Percentiles rank a stretch among this genome's conserved stretches.
Evolutionary conservation across 30 jellyfish, hydroid and myxozoan genomes (phyloP).

Genomic region (Mastigias papua): DNA sequence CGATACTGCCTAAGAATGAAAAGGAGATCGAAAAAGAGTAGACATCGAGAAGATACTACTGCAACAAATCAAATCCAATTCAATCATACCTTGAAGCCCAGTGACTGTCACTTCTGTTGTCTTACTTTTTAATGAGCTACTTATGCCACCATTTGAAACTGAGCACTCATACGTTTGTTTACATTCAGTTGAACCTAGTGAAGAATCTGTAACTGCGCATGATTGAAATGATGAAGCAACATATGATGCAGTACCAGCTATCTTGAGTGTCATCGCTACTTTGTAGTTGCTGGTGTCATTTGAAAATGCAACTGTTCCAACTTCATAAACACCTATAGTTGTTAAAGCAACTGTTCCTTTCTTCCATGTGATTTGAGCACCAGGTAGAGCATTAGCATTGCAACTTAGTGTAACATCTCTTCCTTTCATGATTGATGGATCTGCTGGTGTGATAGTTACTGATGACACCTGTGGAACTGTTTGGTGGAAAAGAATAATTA

Average conservation of each 20-base stretch:
- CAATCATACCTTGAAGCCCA: constrained; percentile 35
- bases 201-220: constrained; percentile 11
- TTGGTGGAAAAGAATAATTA: background rate
- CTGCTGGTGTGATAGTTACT: constrained; percentile 14
- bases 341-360: constrained; percentile 4
- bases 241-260: constrained; percentile 25
- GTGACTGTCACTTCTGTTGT: constrained; percentile 32
- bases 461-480: constrained; percentile 24
- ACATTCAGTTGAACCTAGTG: constrained; percentile 44
- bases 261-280: constrained; percentile 17
- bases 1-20: background rate
- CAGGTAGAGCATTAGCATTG: constrained; percentile 45
- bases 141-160: constrained; percentile 5
- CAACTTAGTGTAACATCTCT: constrained; percentile 36
- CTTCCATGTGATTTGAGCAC: constrained; percentile 29
- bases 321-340: constrained; percentile 25
- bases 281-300: constrained; percentile 16
- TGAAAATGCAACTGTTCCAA: constrained; percentile 6
- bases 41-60: background rate
- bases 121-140: constrained; percentile 3
- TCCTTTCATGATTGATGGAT: constrained; percentile 25
- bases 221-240: background rate
- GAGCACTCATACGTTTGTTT: constrained; percentile 39
- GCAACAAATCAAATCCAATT: background rate
- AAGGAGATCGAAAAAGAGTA: background rate